Conservation (phyloP, 2,888 invertebrate genomes). For the Sepiola atlantica region DNA sequence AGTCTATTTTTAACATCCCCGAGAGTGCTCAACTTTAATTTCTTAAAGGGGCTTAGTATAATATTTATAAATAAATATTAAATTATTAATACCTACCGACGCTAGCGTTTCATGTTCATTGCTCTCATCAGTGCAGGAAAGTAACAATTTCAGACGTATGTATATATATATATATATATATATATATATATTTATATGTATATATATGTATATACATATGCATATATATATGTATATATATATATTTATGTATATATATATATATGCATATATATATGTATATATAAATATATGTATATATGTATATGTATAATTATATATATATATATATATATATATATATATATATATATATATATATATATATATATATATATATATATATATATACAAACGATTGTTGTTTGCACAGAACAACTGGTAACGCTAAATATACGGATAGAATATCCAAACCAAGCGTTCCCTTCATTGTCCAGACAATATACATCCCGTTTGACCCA, state of each 20-base stretch:
- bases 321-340: conserved; percentile 37
- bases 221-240: conserved; percentile 45
- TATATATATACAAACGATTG: background rate
- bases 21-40: no score
- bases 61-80: no score
- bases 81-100: no score
- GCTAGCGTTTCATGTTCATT: no score
- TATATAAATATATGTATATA: conserved; percentile 39
- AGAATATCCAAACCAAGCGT: background rate
- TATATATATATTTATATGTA: background rate
- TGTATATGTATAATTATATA: background rate
- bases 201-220: conserved; percentile 46
- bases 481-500: no score
- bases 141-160: background rate
- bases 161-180: conserved; percentile 1
- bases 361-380: conserved; percentile 32
- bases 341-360: conserved; percentile 11
- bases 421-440: background rate
- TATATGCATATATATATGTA: conserved; percentile 45
- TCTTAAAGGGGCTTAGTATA: no score
- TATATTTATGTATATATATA: conserved; percentile 40
- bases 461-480: no score
- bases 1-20: no score
- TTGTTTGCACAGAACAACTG: background rate
- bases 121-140: no score